Percentiles rank a stretch among this genome's conserved stretches.
Evolutionary conservation across 2,888 invertebrate genomes (phyloP).

Genomic region (Drosophila silvestris): DNA sequence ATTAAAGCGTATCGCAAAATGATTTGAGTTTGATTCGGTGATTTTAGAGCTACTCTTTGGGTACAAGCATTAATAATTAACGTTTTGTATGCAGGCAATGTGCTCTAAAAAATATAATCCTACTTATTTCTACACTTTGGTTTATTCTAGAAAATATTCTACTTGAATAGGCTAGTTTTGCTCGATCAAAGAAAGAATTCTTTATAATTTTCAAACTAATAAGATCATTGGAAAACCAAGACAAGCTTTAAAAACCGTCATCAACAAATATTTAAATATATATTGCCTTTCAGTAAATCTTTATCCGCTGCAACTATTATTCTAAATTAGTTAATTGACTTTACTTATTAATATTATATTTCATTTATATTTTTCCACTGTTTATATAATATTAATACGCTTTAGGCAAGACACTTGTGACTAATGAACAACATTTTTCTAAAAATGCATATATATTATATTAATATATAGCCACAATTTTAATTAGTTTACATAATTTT

Average conservation of each 20-base stretch:
- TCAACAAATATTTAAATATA: neutral
- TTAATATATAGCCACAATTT: too few species aligned
- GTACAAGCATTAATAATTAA: neutral
- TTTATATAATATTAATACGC: too few species aligned
- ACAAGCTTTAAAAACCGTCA: neutral
- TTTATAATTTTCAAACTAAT: neutral
- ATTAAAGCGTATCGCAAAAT: slow-evolving; percentile 36
- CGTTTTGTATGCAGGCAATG: neutral
- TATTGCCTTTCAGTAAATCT: neutral
- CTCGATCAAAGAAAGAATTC: neutral
- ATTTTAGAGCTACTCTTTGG: neutral
- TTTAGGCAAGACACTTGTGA: neutral
- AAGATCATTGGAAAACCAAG: neutral
- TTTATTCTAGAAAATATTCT: neutral
- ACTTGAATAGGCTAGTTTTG: neutral
- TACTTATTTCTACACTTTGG: neutral
- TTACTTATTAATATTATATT: neutral
- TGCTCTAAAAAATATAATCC: neutral
- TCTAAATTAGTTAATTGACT: neutral
- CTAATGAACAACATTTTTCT: neutral
- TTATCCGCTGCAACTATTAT: neutral
- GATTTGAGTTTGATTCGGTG: neutral
- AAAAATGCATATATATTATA: neutral
- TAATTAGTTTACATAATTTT: neutral
- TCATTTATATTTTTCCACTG: neutral